Conservation (phyloP, 2,797 vertebrate species). For the Rachycentron canadum region DNA sequence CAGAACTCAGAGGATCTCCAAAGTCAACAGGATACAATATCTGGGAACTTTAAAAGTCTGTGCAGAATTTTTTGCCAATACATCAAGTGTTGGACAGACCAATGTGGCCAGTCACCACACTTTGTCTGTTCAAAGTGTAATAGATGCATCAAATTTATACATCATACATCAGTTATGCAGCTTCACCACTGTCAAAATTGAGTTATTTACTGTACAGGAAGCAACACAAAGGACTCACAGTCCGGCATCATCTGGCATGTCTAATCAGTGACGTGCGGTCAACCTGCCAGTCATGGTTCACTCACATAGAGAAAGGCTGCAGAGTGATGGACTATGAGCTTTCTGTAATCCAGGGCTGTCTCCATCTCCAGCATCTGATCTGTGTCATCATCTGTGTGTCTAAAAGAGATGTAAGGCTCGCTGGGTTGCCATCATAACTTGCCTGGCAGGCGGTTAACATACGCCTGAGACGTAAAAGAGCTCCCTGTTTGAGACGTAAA, state of each 20-base stretch:
- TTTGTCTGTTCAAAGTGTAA: constrained; percentile 4
- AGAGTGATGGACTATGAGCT: constrained; percentile 20
- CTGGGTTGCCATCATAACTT: constrained; percentile 53
- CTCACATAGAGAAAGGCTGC: background rate
- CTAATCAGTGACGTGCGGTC: constrained; percentile 42
- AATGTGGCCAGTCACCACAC: background rate
- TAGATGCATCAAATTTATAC: constrained; percentile 16
- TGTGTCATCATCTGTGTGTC: constrained; percentile 57
- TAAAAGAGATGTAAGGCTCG: constrained; percentile 47
- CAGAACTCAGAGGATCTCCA: background rate
- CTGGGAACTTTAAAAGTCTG: background rate
- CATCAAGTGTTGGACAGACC: background rate
- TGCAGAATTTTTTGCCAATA: background rate
- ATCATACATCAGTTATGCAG: constrained; percentile 11
- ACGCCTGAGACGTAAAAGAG: constrained; percentile 68
- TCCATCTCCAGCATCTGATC: constrained; percentile 45
- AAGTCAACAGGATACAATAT: background rate
- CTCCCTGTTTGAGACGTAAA: constrained; percentile 62
- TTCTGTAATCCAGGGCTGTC: constrained; percentile 34
- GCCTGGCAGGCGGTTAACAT: constrained; percentile 67
- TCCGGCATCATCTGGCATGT: constrained; percentile 19
- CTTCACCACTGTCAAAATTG: constrained; percentile 22
- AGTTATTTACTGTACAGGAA: constrained; percentile 40
- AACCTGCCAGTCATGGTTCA: constrained; percentile 41
- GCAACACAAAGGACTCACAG: constrained; percentile 29